Evolutionary conservation across 2,888 invertebrate species (phyloP).

Genomic region (Molanna angustata): DNA sequence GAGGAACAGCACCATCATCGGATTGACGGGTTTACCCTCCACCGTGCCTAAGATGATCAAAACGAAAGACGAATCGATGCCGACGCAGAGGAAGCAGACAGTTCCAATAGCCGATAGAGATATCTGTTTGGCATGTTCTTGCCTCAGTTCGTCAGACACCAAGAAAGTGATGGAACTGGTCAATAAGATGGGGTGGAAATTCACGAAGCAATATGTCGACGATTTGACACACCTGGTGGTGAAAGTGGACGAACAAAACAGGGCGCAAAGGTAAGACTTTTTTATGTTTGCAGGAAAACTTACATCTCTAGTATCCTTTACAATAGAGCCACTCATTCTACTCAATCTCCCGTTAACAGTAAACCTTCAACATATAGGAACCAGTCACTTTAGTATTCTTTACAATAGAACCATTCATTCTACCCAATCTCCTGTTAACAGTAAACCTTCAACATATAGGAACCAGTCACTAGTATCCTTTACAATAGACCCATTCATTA

Average conservation of each 20-base stretch:
- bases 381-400: too few relatives aligned
- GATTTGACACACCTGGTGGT: conserved; percentile 50
- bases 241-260: conserved; percentile 46
- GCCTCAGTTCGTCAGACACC: conserved; percentile 36
- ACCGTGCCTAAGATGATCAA: neutral
- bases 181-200: conserved; percentile 39
- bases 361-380: too few relatives aligned
- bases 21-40: neutral
- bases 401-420: too few relatives aligned
- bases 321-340: too few relatives aligned
- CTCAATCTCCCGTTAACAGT: too few relatives aligned
- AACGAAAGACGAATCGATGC: conserved; percentile 39
- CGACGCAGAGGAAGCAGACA: neutral
- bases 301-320: too few relatives aligned
- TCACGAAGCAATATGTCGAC: conserved; percentile 42
- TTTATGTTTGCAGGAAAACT: too few relatives aligned
- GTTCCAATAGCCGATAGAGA: neutral
- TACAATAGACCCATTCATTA: too few relatives aligned
- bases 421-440: too few relatives aligned
- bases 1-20: conserved; percentile 15
- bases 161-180: conserved; percentile 13
- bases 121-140: conserved; percentile 38
- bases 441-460: too few relatives aligned
- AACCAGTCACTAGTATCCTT: too few relatives aligned
- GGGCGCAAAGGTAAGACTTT: conserved; percentile 45